Base-by-base conservation (phyloP, 2,888 invertebrate species). In the Lottia gigantea region DNA sequence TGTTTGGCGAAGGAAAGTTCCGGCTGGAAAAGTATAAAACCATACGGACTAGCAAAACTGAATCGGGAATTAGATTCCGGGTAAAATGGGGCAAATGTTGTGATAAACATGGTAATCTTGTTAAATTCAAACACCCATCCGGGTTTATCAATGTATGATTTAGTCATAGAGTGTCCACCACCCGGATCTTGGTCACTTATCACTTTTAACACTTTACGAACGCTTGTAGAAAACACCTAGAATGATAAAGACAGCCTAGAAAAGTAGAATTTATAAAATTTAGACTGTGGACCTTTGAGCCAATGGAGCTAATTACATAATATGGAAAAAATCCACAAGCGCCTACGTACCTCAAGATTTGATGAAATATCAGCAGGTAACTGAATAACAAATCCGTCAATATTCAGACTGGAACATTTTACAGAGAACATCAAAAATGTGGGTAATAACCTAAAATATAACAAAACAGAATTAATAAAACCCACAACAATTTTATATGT, bases 91-190 rank as follows among this genome's bases (percentile, higher is more conserved):
- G 83, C 83, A 74, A 86, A 86, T 16, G 85, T 84, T 46, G 86
- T 86, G 19, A 86, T 76, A 72, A 86, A 86, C 72, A 84, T 83
- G 8, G 84, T 84, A 15, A 78, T 64, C 46, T 78, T 76, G 75
- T 85, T 80, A 71, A 84, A 85, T 72, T 84, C 76, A 72, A 86
- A 86, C 45, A 86, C 85, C 86, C 84, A 85, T 31, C 82, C 83
- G 62, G 74, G 71, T 45, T 70, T 45, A 12, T 71, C 78, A 19
- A 84, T 75, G 64, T 80, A 80, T 12, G 81, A 75, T 64, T 80
- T 80, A 64, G 77, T 71, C 83, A 85, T 85, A 63, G 84, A 85
- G 19, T 74, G 67, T 8, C 68, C 23, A 1, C 74, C 72, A 0
- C 61, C 72, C 6, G 85, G 84, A 63, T 85, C 85, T 23, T 74